Base-by-base conservation (phyloP, 2,888 invertebrate species). In the Megalurothrips usitatus region DNA sequence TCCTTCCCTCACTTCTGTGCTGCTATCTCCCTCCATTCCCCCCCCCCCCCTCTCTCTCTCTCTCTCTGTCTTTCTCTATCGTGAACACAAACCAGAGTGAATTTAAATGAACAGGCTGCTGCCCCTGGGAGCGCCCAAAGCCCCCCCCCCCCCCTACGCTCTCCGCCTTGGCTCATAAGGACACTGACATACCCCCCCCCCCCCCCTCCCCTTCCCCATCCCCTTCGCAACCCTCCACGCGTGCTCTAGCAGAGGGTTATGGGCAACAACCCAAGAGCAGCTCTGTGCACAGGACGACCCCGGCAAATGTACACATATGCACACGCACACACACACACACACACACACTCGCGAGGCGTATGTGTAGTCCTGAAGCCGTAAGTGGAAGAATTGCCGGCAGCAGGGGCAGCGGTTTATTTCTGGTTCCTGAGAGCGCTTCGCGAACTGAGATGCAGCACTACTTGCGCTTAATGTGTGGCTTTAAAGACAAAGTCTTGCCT, bases 41-140 rank as follows among this genome's bases (percentile, higher is more conserved):
- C 47, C 58, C 78, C 34, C 63, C 52, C 28, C 79, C 8, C 47
- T 82, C 82, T 79, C 81, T 80, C 80, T 80, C 83, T 82, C 83
- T 83, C 82, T 82, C 82, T 82, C 82, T 82, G 82, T 82, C 81
- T 82, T 82, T 82, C 81, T 82, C 79, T 80, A 82, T 82, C 80
- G 78, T 47, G 80, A 26, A 75, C 52, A 68, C 79, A 63, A 63
- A 68, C 81, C 80, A 78, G 63, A 26, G 80, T 79, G 80, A 81
- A 81, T 80, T 81, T 79, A 82, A 83, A 83, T 82, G 83, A 83
- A 83, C 82, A 79, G 82, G 79, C 79, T 80, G 82, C 79, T 80
- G 82, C 79, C 58, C 81, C 81, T 82, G 83, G 82, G 82, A 82
- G 82, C 82, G 82, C 81, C 58, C 34, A 43, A 43, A 75, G 78